Evolutionary conservation across 2,797 vertebrate species (phyloP), one percentile per base, ranked within the genome.

Genomic region (Okamejei kenojei): DNA sequence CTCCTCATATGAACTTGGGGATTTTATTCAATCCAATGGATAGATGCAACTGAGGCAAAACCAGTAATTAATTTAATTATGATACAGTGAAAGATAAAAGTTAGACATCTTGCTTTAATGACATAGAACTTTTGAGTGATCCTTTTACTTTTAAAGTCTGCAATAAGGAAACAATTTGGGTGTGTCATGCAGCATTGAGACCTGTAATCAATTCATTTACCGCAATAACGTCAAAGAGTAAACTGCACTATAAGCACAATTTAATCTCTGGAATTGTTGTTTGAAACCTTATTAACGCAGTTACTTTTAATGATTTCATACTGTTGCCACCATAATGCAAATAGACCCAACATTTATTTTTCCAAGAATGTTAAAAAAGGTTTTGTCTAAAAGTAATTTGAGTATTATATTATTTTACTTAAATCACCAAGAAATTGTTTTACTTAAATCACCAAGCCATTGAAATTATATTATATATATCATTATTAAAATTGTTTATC

Each of bases 161-260:
- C 90, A 93, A 80, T 93, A 93, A 9, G 54, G 84, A 84, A 93
- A 32, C 0, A 0, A 77, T 93, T 86, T 80, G 29, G 0, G 0
- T 88, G 45, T 93, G 61, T 93, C 94, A 68, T 93, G 78, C 90
- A 93, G 1, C 0, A 10, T 79, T 92, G 29, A 93, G 86, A 82
- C 23, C 17, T 58, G 78, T 65, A 68, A 88, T 2, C 7, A 11
- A 74, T 74, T 54, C n/a, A 92, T 74, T 92, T 58, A 92, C 90
- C 71, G 58, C 38, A 58, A 74, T 76, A 92, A 92, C 90, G 38
- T 92, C 90, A 92, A 0, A 91, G 23, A 92, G 90, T 76, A 92
- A 73, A 45, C 90, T 92, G 29, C 21, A 29, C 29, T 92, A 92
- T 92, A 73, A 92, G 90, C 90, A 92, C 90, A 92, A 92, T 92